phyloP scores from a whole-genome alignment of 1,140 invertebrate species.

The Lycorma delicatula region DNA sequence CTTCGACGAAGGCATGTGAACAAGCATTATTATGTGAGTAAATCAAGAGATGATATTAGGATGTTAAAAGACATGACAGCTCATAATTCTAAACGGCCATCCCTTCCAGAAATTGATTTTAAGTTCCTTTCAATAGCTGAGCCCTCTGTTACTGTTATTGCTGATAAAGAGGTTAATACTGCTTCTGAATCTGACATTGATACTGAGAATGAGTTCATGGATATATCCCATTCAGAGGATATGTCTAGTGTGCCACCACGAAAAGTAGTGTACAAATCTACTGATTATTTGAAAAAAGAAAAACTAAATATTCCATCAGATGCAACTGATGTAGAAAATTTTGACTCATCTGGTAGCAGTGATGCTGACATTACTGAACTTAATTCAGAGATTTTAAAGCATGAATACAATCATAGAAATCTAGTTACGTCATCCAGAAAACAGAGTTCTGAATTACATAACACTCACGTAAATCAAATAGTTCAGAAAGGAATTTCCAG shows the following conservation, averaged over 20 bases:
- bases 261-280: too few species aligned
- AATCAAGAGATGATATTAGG: not conserved
- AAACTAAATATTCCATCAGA: not conserved
- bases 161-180: not conserved
- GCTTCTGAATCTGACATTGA: not conserved
- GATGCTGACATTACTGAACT: too few species aligned
- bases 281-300: not conserved
- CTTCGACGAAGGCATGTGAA: constrained; percentile 10
- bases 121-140: not conserved
- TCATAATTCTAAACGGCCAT: not conserved
- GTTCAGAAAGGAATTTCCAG: too few species aligned
- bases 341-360: constrained; percentile 23
- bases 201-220: not conserved
- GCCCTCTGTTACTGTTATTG: not conserved
- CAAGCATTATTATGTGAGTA: too few species aligned
- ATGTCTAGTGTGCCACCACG: not conserved
- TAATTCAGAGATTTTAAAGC: too few species aligned
- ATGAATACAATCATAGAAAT: too few species aligned
- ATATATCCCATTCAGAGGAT: not conserved
- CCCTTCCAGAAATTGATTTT: not conserved
- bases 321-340: constrained; percentile 21
- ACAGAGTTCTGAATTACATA: too few species aligned
- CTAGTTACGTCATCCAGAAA: too few species aligned
- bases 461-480: too few species aligned
- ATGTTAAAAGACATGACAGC: not conserved